Conservation (phyloP, 92 coral and sea anemone genomes). For the Phenganax stokvisi region DNA sequence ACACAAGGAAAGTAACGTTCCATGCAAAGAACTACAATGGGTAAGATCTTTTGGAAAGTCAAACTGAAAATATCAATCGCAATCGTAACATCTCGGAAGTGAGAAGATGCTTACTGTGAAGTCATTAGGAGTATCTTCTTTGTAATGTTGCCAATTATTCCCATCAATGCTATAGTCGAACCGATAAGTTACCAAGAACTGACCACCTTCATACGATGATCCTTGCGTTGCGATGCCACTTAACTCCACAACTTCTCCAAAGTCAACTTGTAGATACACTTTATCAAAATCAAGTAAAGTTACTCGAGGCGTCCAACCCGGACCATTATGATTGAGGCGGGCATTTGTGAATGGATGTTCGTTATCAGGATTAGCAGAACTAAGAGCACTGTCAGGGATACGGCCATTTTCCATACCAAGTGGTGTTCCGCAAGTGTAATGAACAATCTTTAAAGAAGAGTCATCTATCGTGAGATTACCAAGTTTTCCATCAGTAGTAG, state of each 20-base stretch:
- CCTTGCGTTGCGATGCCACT: slow-evolving; percentile 38
- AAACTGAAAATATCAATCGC: not conserved
- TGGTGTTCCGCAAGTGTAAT: slow-evolving; percentile 45
- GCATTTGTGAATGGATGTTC: slow-evolving; percentile 12
- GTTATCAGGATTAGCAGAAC: slow-evolving; percentile 21
- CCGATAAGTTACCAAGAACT: slow-evolving; percentile 1
- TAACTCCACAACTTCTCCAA: not conserved
- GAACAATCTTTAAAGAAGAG: slow-evolving; percentile 36
- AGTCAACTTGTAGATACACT: slow-evolving; percentile 28
- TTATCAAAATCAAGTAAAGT: not conserved
- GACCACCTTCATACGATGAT: slow-evolving; percentile 20
- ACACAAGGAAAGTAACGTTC: not conserved
- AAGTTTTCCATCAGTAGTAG: slow-evolving; percentile 35
- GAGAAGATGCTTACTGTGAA: not conserved
- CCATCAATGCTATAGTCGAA: slow-evolving; percentile 16
- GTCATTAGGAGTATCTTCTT: not conserved
- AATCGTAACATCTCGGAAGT: not conserved
- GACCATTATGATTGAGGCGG: slow-evolving; percentile 16
- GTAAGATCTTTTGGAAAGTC: not conserved
- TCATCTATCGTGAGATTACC: slow-evolving; percentile 35
- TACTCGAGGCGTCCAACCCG: slow-evolving; percentile 31
- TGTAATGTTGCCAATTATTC: not conserved
- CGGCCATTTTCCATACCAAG: slow-evolving; percentile 54
- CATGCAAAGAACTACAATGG: not conserved
- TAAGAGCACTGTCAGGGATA: slow-evolving; percentile 40